Conservation (phyloP, 2,113 vertebrate species). For the Thalassarche chlororhynchos region DNA sequence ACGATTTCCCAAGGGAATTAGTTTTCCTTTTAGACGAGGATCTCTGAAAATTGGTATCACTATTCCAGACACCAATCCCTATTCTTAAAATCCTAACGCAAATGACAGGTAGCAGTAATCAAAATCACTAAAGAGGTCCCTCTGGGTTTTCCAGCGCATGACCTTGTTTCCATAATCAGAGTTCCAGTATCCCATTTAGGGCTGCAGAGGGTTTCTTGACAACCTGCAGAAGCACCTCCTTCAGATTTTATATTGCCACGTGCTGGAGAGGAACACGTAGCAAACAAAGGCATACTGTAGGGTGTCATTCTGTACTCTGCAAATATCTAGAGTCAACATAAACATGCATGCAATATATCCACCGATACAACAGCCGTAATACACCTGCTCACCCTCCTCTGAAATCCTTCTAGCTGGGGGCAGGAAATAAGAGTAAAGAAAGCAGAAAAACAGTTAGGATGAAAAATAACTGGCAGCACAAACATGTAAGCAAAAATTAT, state of each 20-base stretch:
- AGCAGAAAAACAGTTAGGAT: background rate
- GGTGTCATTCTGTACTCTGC: background rate
- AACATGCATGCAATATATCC: background rate
- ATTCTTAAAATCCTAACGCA: constrained; percentile 12
- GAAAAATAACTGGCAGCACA: background rate
- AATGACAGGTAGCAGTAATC: constrained; percentile 40
- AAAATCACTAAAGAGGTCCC: constrained; percentile 36
- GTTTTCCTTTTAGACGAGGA: background rate
- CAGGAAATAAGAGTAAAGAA: background rate
- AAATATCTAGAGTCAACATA: background rate
- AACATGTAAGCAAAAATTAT: background rate
- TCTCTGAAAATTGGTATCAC: constrained; percentile 42
- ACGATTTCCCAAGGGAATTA: constrained; percentile 2
- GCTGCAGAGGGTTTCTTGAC: constrained; percentile 1
- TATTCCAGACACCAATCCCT: background rate
- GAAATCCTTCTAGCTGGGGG: background rate
- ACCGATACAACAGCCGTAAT: accelerated
- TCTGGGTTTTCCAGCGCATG: background rate
- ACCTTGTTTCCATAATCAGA: constrained; percentile 46
- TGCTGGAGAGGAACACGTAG: background rate
- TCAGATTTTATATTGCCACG: background rate
- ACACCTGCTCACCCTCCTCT: accelerated
- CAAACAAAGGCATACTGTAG: background rate
- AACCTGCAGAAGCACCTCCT: background rate
- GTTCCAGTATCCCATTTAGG: background rate